Evolutionary conservation across 2,113 vertebrate genomes (phyloP).

Genomic region (Kryptolebias marmoratus): DNA sequence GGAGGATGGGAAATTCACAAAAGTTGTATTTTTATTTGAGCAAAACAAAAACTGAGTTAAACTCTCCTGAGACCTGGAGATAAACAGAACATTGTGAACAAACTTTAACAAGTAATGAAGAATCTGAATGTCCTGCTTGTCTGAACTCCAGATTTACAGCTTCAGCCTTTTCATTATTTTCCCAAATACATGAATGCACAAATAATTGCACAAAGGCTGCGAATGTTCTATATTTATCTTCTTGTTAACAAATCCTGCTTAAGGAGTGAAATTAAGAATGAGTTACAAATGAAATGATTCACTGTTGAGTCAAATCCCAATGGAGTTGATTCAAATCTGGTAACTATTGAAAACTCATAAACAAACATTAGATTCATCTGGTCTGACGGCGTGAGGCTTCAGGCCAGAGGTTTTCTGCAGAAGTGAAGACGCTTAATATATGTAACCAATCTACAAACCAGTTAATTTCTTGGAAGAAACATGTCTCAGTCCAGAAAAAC

Average conservation of each 20-base stretch:
- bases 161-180: slow-evolving; percentile 6
- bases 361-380: no score
- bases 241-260: background rate
- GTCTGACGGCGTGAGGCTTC: no score
- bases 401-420: no score
- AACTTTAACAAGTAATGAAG: background rate
- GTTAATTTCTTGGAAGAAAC: no score
- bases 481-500: background rate
- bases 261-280: background rate
- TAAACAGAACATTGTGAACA: background rate
- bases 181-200: slow-evolving; percentile 12
- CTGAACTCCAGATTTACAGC: slow-evolving; percentile 10
- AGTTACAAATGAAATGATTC: background rate
- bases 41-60: background rate
- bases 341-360: background rate
- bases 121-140: background rate
- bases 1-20: background rate
- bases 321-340: background rate
- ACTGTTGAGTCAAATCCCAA: background rate
- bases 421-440: no score
- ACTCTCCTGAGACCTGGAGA: no score
- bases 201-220: background rate
- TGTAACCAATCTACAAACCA: no score
- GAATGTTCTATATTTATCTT: slow-evolving; percentile 7
- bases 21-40: background rate